A percentile compares a stretch with the other conserved stretches of the same genome.
These are phyloP conservation scores for Plectropomus leopardus DNA, from an alignment of 2,113 vertebrate species.

Conservation along the genomic window DNA sequence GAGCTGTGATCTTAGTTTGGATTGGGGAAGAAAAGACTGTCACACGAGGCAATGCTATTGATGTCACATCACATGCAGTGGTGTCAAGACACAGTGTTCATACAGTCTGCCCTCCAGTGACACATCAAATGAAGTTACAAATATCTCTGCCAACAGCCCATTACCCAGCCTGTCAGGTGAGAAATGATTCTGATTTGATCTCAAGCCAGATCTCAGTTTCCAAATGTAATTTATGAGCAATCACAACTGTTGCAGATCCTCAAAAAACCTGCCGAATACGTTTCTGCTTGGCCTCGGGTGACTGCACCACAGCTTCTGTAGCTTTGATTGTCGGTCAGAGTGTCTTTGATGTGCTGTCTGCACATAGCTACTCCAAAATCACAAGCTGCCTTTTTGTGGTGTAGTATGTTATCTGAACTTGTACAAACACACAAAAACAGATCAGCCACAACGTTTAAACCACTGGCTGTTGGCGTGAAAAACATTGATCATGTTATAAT, in stretches of 20 bases:
- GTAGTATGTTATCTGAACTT: background rate
- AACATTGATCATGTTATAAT: too few species aligned
- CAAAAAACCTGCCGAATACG: conserved; percentile 5
- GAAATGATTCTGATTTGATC: conserved; percentile 64
- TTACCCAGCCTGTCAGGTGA: conserved; percentile 47
- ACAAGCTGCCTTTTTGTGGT: background rate
- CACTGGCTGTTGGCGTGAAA: too few species aligned
- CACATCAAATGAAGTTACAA: conserved; percentile 50
- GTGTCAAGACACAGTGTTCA: conserved; percentile 37
- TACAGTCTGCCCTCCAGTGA: conserved; percentile 38
- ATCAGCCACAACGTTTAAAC: too few species aligned
- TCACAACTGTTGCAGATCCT: conserved; percentile 36
- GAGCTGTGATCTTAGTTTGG: conserved; percentile 11
- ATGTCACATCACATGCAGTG: conserved; percentile 32
- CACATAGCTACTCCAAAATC: background rate
- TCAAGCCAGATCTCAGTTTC: conserved; percentile 55
- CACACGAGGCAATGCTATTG: conserved; percentile 4
- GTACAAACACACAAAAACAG: too few species aligned
- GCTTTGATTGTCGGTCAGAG: conserved; percentile 4
- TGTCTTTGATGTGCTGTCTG: conserved; percentile 37
- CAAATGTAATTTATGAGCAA: conserved; percentile 59
- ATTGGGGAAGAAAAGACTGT: background rate
- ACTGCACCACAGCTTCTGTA: background rate
- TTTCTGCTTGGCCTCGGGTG: conserved; percentile 41
- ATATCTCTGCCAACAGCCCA: conserved; percentile 52